Base-by-base conservation (phyloP, 2,797 vertebrate species). In the Mormyrus hasselquistii region DNA sequence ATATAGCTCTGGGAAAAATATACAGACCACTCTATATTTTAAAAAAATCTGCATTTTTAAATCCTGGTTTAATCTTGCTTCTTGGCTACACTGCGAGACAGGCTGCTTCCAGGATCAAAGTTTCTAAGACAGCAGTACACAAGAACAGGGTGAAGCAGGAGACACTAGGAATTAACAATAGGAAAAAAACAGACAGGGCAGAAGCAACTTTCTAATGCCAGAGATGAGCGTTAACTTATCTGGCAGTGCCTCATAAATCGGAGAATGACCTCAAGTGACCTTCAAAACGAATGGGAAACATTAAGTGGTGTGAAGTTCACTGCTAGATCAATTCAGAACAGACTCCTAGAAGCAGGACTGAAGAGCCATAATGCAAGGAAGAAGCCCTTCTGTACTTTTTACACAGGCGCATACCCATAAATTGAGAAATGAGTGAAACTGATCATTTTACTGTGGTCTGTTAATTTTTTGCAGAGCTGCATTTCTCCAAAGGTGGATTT, bases 401-500 rank as follows among this genome's bases (percentile, higher is more conserved):
- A 29, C 25, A 65, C 25, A 29, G 62, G 25, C 1, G 3, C 25
- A 29, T 2, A 4, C 1, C 0, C 62, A 65, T 65, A 65, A 65
- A 65, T 65, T 29, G 62, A 65, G 25, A 65, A 65, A 65, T 29
- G 22, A 65, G 62, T 29, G 62, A 65, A 65, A 65, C 62, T 65
- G 62, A 65, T 29, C 8, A 65, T 65, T 29, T 65, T 65, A 59
- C 5, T 59, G 57, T 5, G 6, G 57, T 59, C 57, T 59, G 57
- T 22, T 22, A 59, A 22, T 59, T 8, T 59, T 59, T 59, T 59
- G 57, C n/a, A 59, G 57, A 22, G n/a, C 57, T 59, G n/a, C 1
- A 12, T 69, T 69, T 34, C 25, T 34, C 62, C 22, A 69, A 34
- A 69, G 90, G 83, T 92, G 91, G 89, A 91, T 91, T 53, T 92